A percentile compares a stretch with the other conserved stretches of the same genome.
Evolutionary conservation across 2,888 invertebrate species (phyloP).

Genomic region (Globia sparganii): DNA sequence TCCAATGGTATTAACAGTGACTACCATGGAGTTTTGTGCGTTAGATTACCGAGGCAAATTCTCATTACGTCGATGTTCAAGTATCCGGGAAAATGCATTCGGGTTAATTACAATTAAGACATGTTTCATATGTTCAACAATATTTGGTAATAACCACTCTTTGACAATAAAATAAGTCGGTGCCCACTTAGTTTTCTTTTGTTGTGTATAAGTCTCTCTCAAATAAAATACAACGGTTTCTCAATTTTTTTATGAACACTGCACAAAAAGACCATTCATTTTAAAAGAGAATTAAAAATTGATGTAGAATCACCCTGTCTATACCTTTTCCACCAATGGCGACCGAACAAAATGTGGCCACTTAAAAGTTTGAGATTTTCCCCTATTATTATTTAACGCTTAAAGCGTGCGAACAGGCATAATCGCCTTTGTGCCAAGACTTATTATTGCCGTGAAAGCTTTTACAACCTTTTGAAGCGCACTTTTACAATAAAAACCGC

Average conservation of each 20-base stretch:
- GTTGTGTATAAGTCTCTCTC: not conserved
- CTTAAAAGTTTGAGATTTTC: slow-evolving; percentile 64
- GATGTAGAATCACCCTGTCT: slow-evolving; percentile 7
- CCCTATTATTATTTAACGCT: slow-evolving; percentile 76
- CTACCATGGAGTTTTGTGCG: slow-evolving; percentile 69
- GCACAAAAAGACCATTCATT: not conserved
- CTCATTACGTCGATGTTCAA: slow-evolving; percentile 66
- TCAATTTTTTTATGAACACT: not conserved
- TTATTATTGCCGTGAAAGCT: slow-evolving; percentile 86
- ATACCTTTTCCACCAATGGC: slow-evolving; percentile 31
- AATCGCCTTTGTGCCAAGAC: slow-evolving; percentile 86
- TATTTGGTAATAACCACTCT: not conserved
- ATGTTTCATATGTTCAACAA: not conserved
- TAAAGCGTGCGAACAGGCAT: slow-evolving; percentile 79
- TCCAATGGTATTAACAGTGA: slow-evolving; percentile 74
- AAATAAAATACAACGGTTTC: not conserved
- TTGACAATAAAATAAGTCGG: not conserved
- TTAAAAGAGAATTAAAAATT: slow-evolving; percentile 38
- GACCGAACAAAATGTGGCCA: slow-evolving; percentile 55
- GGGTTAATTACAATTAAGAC: slow-evolving; percentile 25
- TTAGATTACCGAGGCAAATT: slow-evolving; percentile 70
- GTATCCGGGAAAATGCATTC: slow-evolving; percentile 40
- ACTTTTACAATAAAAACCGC: slow-evolving; percentile 81
- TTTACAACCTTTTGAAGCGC: slow-evolving; percentile 80
- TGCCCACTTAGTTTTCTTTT: not conserved